A percentile compares a stretch with the other conserved stretches of the same genome.
phyloP scores from a whole-genome alignment of 2,888 invertebrate species.

The Trachelus tabidus region DNA sequence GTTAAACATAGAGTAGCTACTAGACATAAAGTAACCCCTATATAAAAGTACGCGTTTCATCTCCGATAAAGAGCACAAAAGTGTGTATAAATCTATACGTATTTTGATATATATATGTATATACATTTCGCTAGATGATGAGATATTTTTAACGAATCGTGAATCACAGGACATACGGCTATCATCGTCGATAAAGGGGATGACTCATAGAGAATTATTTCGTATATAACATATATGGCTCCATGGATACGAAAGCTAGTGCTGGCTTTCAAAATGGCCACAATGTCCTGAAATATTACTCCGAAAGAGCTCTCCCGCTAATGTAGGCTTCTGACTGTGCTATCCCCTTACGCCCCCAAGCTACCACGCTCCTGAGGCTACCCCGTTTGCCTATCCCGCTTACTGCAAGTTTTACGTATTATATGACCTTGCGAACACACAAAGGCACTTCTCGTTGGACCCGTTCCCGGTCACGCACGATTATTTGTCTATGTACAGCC shows the following conservation, averaged over 20 bases:
- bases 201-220: constrained; percentile 9
- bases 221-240: neutral
- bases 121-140: constrained; percentile 20
- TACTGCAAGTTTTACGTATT: constrained; percentile 15
- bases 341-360: neutral
- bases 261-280: constrained; percentile 16
- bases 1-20: neutral
- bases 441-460: constrained; percentile 26
- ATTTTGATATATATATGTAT: neutral
- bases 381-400: neutral
- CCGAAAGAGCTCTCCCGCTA: constrained; percentile 25
- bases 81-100: neutral
- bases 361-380: neutral
- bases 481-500: neutral
- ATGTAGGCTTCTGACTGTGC: constrained; percentile 3
- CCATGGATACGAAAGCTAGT: neutral
- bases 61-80: neutral
- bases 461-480: constrained; percentile 8
- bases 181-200: constrained; percentile 30
- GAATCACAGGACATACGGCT: constrained; percentile 20
- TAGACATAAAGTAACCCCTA: neutral
- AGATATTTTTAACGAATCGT: constrained; percentile 38
- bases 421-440: constrained; percentile 30
- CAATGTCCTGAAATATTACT: constrained; percentile 25
- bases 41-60: neutral